Evolutionary conservation across 2,888 invertebrate genomes (phyloP), one percentile per base, ranked within the genome.

Genomic region (Sinodicranocentrus sp.): DNA sequence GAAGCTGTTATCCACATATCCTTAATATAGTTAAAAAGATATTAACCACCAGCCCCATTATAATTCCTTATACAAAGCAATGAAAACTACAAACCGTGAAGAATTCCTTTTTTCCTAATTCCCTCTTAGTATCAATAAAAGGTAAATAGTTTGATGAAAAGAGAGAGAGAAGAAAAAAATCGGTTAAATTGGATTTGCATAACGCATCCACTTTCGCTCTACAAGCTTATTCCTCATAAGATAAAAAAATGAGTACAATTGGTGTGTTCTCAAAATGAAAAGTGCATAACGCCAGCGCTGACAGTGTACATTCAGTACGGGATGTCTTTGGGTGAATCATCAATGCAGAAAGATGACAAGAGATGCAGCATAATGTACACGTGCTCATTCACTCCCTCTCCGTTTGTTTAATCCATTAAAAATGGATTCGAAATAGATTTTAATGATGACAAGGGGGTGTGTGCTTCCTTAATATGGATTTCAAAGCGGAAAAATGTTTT

Each of bases 231-330:
- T 19, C 57, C 21, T 57, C 6, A n/a, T 57, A 48, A 48, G 13
- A 48, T 21, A 21, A 70, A 70, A 54, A 70, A 70, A 17, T 70
- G 70, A 21, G 70, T 21, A 54, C 70, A 67, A 10, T 61, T n/a
- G 33, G 52, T 52, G 63, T 44, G 70, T 54, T 70, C 70, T 54
- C 48, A 28, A 70, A 70, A 70, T 15, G n/a, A 70, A 21, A 70
- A 33, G 52, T 70, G 70, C 70, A 70, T 70, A 70, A 70, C 70
- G 70, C 70, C 19, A 2, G 3, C 48, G 15, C 48, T 48, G 8
- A 48, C 17, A 5, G 15, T 15, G n/a, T 48, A 48, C 15, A 48
- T n/a, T 48, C 48, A 10, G 48, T 48, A 10, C 48, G 48, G 5
- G 10, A 33, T n/a, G 48, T 10, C 48, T 48, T 6, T 10, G 48